Evolutionary conservation across 2,888 invertebrate species (phyloP).

Genomic region (Petrolisthes manimaculis): DNA sequence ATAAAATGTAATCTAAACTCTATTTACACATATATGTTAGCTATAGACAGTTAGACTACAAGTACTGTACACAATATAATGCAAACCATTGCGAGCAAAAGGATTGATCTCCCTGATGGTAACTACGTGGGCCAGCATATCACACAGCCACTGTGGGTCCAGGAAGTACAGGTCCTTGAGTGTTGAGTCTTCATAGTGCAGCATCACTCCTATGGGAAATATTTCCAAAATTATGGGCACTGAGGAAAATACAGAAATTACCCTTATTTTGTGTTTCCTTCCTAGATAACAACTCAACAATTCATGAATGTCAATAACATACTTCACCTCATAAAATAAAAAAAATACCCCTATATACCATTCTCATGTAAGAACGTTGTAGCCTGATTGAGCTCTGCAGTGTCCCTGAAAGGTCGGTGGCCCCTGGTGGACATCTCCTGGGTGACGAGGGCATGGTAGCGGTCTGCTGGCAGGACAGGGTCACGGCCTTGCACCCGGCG

Average conservation of each 20-base stretch:
- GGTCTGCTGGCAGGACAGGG: conserved; percentile 86
- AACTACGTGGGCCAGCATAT: conserved; percentile 95
- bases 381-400: conserved; percentile 84
- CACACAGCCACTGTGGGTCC: conserved; percentile 98
- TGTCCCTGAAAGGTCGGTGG: conserved; percentile 84
- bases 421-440: conserved; percentile 78
- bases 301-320: too few species aligned
- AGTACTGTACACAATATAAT: neutral
- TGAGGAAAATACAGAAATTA: too few species aligned
- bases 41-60: too few species aligned
- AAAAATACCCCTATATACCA: conserved; percentile 73
- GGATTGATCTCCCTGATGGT: conserved; percentile 97
- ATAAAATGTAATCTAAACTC: neutral
- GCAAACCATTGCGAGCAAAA: conserved; percentile 84
- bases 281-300: neutral
- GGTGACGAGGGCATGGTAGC: conserved; percentile 76
- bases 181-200: conserved; percentile 95
- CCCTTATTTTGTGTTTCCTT: neutral
- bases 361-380: conserved; percentile 98
- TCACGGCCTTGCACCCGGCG: conserved; percentile 78
- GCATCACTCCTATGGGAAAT: conserved; percentile 80
- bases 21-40: too few species aligned
- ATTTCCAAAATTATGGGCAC: neutral
- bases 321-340: too few species aligned
- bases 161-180: conserved; percentile 95